Evolutionary conservation across 2,113 vertebrate genomes (phyloP), one percentile per base, ranked within the genome.

Genomic region (Brachionichthys hirsutus): DNA sequence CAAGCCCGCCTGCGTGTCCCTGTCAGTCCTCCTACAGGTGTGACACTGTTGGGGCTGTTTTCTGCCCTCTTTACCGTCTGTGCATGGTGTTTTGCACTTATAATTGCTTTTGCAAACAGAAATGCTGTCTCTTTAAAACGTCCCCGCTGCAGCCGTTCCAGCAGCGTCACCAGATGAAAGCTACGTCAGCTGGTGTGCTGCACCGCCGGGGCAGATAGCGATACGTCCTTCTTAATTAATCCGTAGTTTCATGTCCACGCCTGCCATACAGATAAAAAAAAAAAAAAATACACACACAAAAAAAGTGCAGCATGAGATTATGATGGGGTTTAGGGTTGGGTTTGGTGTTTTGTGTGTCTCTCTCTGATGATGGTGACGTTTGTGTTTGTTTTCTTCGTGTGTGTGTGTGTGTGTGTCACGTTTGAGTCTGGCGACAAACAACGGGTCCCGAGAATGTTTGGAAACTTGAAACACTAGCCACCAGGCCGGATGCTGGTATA

Each of bases 331-430:
- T 34, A n/a, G 5, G 67, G 69, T 22, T 35, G 70, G 72, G 65
- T 66, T 70, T 48, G 52, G 75, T 56, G 57, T 77, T 69, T 61
- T 76, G 63, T 84, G 81, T 30, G 24, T 80, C 85, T 87, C 88
- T 91, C 82, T 91, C 87, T 90, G 85, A 87, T 49, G 84, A 90
- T 73, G 53, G 90, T 89, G 88, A 83, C 76, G 41, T 72, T 79
- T 46, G n/a, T n/a, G n/a, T 70, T 30, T n/a, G 24, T 30, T 9
- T n/a, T 12, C 14, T 34, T 50, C 10, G 9, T 50, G 51, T 51
- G 73, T 45, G 59, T 77, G 66, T 84, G 65, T 75, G 70, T 79
- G 3, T 38, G 34, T 17, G 50, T 10, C 51, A n/a, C 7, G 53
- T 66, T 40, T 43, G 47, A 62, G 35, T 44, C 41, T 18, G 72